Conservation (phyloP, 1,140 invertebrate species). For the Lasioglossum albipes region DNA sequence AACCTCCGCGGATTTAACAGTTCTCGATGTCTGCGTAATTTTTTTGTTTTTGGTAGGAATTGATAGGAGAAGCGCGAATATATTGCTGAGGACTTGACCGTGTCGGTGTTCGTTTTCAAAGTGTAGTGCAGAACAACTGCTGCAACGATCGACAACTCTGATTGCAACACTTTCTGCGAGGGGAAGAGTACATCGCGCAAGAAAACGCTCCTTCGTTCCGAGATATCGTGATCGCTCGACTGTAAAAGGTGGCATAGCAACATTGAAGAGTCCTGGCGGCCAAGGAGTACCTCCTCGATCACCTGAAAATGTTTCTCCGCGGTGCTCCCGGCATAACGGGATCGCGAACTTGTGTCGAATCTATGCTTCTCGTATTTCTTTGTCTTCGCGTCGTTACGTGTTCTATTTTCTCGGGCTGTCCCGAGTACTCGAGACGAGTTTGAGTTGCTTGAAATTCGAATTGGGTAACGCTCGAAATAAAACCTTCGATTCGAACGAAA, state of each 20-base stretch:
- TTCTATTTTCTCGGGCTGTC: conserved; percentile 5
- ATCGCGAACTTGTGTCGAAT: conserved; percentile 66
- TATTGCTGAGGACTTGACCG: too few species aligned
- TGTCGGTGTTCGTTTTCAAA: too few species aligned
- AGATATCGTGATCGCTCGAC: conserved; percentile 28
- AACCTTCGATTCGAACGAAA: background rate
- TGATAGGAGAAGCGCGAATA: too few species aligned
- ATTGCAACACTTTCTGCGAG: too few species aligned
- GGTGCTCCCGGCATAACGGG: conserved; percentile 63
- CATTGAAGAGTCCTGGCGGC: conserved; percentile 50
- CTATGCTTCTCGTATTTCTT: conserved; percentile 58
- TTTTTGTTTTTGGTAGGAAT: too few species aligned
- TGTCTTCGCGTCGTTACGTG: conserved; percentile 43
- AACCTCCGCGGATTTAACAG: too few species aligned
- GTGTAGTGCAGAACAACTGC: too few species aligned
- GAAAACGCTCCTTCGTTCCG: background rate
- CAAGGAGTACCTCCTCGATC: conserved; percentile 44
- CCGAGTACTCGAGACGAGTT: background rate
- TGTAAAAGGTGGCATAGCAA: conserved; percentile 48
- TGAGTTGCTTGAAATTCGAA: background rate
- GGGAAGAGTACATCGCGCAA: background rate
- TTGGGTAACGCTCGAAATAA: background rate
- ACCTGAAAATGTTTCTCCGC: conserved; percentile 56
- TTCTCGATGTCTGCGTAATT: too few species aligned
- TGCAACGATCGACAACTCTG: too few species aligned